Conservation (phyloP, 2,797 vertebrate genomes). For the Lutjanus argentimaculatus region DNA sequence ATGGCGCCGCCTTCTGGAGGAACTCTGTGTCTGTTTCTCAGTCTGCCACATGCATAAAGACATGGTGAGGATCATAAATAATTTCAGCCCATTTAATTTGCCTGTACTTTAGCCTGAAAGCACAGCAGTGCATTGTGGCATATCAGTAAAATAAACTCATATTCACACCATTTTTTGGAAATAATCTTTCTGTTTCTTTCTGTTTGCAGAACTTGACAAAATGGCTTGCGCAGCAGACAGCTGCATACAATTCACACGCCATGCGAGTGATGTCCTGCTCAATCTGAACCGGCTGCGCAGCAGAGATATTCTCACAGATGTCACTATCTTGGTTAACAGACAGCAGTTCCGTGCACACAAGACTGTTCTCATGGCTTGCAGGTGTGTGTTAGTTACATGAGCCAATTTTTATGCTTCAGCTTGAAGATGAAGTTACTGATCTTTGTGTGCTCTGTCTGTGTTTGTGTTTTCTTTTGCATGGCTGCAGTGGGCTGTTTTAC, state of each 20-base stretch:
- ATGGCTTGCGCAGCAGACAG: constrained; percentile 98
- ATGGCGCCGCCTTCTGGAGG: constrained; percentile 81
- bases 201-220: constrained; percentile 84
- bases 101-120: neutral
- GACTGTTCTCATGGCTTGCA: constrained; percentile 99
- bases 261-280: constrained; percentile 97
- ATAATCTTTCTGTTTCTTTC: constrained; percentile 28
- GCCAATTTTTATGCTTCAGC: neutral
- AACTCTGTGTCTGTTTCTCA: neutral
- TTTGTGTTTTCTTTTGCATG: constrained; percentile 6
- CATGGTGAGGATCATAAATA: constrained; percentile 15
- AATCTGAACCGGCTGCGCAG: constrained; percentile 97
- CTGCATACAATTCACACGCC: constrained; percentile 99
- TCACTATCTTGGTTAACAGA: constrained; percentile 96
- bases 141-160: neutral
- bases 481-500: constrained; percentile 95
- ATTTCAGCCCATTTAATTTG: constrained; percentile 20
- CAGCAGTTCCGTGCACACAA: constrained; percentile 99
- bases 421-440: constrained; percentile 34
- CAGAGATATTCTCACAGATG: constrained; percentile 97
- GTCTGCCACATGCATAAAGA: constrained; percentile 19
- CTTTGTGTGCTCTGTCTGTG: constrained; percentile 20
- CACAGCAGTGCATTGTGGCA: neutral
- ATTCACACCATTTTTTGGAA: neutral
- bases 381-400: constrained; percentile 81